These are phyloP conservation scores for Andrena minutula DNA, from an alignment of 2,888 invertebrate genomes.

Conservation along the genomic window DNA sequence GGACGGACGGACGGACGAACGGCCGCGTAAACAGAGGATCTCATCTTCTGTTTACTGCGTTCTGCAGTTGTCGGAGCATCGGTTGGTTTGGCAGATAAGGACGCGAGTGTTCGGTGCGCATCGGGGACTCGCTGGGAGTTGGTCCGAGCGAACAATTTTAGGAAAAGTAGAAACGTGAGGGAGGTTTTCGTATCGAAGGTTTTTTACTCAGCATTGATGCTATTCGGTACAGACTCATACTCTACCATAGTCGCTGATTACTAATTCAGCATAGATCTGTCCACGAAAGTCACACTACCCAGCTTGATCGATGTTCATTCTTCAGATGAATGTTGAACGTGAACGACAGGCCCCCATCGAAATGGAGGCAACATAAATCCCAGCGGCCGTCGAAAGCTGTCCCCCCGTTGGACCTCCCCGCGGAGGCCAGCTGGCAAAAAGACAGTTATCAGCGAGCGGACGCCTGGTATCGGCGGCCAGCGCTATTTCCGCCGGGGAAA, in stretches of 20 bases:
- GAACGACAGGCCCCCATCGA: too few relatives aligned
- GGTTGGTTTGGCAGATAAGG: background rate
- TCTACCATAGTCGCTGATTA: background rate
- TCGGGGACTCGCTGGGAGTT: background rate
- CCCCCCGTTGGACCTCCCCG: background rate
- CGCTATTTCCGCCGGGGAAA: slow-evolving; percentile 36
- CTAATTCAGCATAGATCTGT: background rate
- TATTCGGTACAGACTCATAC: background rate
- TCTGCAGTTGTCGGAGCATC: background rate
- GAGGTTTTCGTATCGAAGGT: background rate
- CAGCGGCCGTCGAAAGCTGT: background rate
- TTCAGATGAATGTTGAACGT: too few relatives aligned
- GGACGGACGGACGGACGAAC: slow-evolving; percentile 75
- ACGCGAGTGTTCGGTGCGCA: background rate
- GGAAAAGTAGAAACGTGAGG: background rate
- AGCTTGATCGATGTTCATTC: too few relatives aligned
- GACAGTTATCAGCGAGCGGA: background rate
- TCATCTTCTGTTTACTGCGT: slow-evolving; percentile 76
- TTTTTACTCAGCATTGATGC: background rate
- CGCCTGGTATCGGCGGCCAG: background rate
- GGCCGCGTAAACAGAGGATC: slow-evolving; percentile 82
- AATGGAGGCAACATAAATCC: background rate
- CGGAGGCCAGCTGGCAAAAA: background rate
- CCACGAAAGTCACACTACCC: background rate
- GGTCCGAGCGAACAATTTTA: background rate